Percentiles rank a stretch among this genome's conserved stretches.
phyloP scores from a whole-genome alignment of 2,113 vertebrate genomes.

The Eublepharis macularius region DNA sequence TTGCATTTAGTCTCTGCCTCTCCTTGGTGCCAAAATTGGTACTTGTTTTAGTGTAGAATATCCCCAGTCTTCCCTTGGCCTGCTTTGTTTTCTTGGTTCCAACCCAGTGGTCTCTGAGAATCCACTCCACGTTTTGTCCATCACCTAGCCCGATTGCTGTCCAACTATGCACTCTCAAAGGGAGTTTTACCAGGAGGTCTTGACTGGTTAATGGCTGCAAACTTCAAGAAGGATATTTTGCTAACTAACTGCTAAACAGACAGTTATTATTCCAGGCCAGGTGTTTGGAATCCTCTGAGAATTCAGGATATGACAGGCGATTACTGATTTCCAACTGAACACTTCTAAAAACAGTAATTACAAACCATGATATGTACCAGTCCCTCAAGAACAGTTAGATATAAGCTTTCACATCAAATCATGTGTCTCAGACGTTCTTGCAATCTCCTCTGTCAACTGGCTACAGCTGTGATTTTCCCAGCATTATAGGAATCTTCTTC shows the following conservation, averaged over 20 bases:
- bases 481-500: neutral
- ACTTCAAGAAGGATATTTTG: constrained; percentile 11
- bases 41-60: neutral
- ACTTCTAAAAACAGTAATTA: neutral
- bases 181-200: neutral
- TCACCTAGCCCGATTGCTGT: rapidly evolving
- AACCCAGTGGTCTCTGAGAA: neutral
- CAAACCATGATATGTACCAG: neutral
- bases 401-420: neutral
- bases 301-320: neutral
- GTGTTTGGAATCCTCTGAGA: neutral
- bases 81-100: neutral
- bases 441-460: neutral
- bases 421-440: no score
- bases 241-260: neutral
- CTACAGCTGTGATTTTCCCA: neutral
- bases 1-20: neutral
- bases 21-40: neutral
- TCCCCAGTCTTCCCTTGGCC: neutral
- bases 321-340: neutral
- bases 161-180: neutral
- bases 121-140: neutral
- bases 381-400: neutral
- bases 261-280: neutral
- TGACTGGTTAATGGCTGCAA: neutral